phyloP scores from a whole-genome alignment of 2,888 invertebrate genomes.

The Phlogophora meticulosa region DNA sequence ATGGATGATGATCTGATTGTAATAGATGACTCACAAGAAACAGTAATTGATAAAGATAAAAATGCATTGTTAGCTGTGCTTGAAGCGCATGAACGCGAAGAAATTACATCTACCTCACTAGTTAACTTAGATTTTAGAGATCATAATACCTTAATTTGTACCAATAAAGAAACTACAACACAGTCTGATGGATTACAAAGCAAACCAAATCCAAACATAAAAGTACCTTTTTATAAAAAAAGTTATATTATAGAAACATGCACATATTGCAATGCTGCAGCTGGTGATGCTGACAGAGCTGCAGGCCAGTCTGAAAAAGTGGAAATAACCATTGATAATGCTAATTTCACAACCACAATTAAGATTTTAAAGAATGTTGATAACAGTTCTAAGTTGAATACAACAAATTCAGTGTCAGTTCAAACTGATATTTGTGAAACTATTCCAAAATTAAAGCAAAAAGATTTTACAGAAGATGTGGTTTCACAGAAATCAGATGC shows the following conservation, averaged over 20 bases:
- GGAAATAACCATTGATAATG: constrained; percentile 77
- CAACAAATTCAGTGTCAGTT: constrained; percentile 65
- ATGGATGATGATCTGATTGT: constrained; percentile 78
- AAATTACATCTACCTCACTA: constrained; percentile 51
- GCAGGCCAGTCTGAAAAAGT: constrained; percentile 65
- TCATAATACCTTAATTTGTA: constrained; percentile 27
- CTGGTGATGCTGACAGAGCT: constrained; percentile 31
- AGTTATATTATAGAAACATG: constrained; percentile 74
- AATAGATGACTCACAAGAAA: constrained; percentile 78
- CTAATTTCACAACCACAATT: constrained; percentile 72
- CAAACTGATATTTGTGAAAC: constrained; percentile 76
- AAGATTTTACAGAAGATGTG: constrained; percentile 11
- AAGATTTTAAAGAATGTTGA: constrained; percentile 69
- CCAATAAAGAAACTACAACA: constrained; percentile 8
- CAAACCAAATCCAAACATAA: constrained; percentile 44
- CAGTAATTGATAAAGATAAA: constrained; percentile 81
- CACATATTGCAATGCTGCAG: constrained; percentile 62
- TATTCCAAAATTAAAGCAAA: constrained; percentile 12
- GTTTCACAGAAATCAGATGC: constrained; percentile 17
- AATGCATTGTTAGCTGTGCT: constrained; percentile 79
- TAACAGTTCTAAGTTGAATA: constrained; percentile 42
- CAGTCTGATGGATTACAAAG: constrained; percentile 17
- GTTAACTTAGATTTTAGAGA: constrained; percentile 44
- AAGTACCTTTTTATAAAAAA: constrained; percentile 81
- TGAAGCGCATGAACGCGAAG: constrained; percentile 72